Percentiles rank a stretch among this genome's conserved stretches.
Evolutionary conservation across 2,888 invertebrate genomes (phyloP).

Genomic region (Synanthedon myopaeformis): DNA sequence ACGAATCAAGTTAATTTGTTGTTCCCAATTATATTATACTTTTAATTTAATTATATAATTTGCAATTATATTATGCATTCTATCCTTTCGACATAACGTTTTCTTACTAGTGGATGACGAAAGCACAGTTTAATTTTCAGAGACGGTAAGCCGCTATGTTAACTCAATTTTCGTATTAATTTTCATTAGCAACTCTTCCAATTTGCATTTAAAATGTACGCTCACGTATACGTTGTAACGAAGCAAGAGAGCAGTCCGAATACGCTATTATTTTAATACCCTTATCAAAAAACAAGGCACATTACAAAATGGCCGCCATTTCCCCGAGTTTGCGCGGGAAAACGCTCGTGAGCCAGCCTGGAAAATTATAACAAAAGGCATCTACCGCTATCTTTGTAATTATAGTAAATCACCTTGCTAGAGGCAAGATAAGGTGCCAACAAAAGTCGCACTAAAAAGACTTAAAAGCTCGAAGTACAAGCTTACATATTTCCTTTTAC

Average conservation of each 20-base stretch:
- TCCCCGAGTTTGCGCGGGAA: conserved; percentile 66
- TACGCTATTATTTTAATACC: conserved; percentile 64
- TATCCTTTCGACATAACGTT: too few species aligned
- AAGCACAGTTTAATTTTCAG: too few species aligned
- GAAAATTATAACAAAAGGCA: conserved; percentile 71
- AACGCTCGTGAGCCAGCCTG: conserved; percentile 62
- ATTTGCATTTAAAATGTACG: conserved; percentile 60
- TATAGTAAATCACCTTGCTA: conserved; percentile 71
- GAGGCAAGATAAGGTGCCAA: conserved; percentile 62
- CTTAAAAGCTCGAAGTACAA: conserved; percentile 33
- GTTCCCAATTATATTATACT: too few species aligned
- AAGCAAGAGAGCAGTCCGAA: conserved; percentile 52
- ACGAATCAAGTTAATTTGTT: too few species aligned
- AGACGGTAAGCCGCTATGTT: not conserved
- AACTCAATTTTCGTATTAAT: conserved; percentile 19
- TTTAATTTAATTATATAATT: too few species aligned
- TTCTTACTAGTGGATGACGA: too few species aligned
- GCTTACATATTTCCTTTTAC: conserved; percentile 40
- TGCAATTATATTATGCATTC: too few species aligned
- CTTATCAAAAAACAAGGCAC: conserved; percentile 71
- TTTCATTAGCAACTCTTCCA: conserved; percentile 55
- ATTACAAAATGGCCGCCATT: conserved; percentile 68
- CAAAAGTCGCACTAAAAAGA: conserved; percentile 36
- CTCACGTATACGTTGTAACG: conserved; percentile 50
- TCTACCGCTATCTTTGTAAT: conserved; percentile 72